phyloP scores from a whole-genome alignment of 1,140 invertebrate genomes.

The Brachionus plicatilis region DNA sequence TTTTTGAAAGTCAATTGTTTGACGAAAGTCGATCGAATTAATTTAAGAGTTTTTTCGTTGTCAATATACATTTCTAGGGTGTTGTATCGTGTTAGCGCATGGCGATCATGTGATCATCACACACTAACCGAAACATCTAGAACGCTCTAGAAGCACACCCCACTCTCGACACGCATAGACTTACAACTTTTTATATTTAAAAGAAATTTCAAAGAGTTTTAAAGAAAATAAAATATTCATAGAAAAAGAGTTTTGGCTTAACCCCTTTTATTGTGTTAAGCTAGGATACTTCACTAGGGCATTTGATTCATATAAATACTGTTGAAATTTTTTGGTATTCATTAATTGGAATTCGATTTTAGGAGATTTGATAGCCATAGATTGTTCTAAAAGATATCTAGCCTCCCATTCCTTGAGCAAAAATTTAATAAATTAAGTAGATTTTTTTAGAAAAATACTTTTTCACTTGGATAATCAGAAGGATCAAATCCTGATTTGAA shows the following conservation, averaged over 20 bases:
- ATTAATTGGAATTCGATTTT: slow-evolving; percentile 29
- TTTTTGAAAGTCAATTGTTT: neutral
- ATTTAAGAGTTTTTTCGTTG: neutral
- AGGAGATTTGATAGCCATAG: neutral
- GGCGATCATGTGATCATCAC: no score
- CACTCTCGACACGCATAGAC: no score
- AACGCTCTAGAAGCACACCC: no score
- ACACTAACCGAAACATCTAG: no score
- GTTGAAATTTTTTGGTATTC: slow-evolving; percentile 29
- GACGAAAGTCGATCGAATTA: neutral
- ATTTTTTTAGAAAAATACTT: neutral
- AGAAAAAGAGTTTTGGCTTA: no score
- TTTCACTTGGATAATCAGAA: neutral
- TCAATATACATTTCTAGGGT: neutral
- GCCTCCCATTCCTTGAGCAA: neutral
- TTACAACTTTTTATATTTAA: no score
- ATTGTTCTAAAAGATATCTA: neutral
- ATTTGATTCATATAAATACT: neutral
- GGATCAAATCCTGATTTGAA: neutral
- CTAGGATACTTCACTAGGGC: no score
- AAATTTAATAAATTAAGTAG: neutral
- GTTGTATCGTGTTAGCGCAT: no score
- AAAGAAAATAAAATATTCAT: no score
- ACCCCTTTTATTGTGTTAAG: no score
- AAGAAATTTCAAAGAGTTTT: no score